A percentile compares a stretch with the other conserved stretches of the same genome.
phyloP scores from a whole-genome alignment of 2,888 invertebrate species.

The Apocheima hispidaria region DNA sequence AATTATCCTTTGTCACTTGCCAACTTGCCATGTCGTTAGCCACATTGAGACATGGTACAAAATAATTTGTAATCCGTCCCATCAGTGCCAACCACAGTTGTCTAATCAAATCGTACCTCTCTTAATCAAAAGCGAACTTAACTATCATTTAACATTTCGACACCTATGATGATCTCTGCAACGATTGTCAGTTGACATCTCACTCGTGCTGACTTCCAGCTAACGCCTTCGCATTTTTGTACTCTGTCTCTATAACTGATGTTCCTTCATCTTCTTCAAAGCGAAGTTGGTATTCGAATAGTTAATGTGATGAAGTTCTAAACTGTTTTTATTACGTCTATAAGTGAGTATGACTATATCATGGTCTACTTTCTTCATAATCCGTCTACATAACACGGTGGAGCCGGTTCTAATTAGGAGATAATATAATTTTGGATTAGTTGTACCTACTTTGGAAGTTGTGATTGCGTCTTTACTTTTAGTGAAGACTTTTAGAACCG shows the following conservation, averaged over 20 bases:
- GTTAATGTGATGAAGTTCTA: conserved; percentile 13
- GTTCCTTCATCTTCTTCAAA: neutral
- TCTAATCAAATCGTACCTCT: conserved; percentile 43
- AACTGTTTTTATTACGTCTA: neutral
- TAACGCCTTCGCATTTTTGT: neutral
- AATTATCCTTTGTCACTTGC: too few relatives aligned
- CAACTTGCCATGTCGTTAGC: too few relatives aligned
- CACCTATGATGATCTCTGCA: conserved; percentile 43
- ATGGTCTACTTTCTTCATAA: conserved; percentile 44
- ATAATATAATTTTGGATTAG: conserved; percentile 47
- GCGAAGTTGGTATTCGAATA: neutral
- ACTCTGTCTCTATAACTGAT: conserved; percentile 8
- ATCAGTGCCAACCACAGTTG: conserved; percentile 40
- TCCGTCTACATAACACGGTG: conserved; percentile 41
- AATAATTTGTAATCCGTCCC: conserved; percentile 26
- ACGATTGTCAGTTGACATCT: conserved; percentile 40
- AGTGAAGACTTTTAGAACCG: conserved; percentile 20
- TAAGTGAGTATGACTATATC: conserved; percentile 34
- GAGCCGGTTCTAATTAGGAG: conserved; percentile 46
- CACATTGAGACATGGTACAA: neutral
- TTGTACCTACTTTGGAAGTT: conserved; percentile 30
- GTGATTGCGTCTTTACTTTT: conserved; percentile 37
- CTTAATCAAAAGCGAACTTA: conserved; percentile 43
- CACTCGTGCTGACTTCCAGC: conserved; percentile 37
- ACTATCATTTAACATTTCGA: conserved; percentile 47